These are phyloP conservation scores for Sapajus apella DNA, from an alignment of 2,113 vertebrate genomes.

Conservation along the genomic window DNA sequence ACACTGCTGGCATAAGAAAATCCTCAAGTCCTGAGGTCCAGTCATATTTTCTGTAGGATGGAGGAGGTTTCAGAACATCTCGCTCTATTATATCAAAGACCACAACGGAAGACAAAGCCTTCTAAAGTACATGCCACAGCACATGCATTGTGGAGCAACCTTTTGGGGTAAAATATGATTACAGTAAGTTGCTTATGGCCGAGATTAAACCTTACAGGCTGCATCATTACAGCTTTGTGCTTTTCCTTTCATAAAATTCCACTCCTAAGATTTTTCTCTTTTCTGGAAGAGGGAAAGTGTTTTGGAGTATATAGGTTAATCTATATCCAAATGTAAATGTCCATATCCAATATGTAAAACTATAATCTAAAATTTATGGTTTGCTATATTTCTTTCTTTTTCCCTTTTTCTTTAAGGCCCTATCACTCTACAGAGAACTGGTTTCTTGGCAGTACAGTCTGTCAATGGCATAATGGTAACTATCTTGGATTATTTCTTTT, in stretches of 20 bases:
- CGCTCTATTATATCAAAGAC: conserved; percentile 96
- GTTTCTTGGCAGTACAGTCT: no score
- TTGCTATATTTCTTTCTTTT: no score
- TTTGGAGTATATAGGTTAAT: background rate
- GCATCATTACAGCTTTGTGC: background rate
- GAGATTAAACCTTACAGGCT: no score
- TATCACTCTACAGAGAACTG: no score
- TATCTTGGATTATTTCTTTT: no score
- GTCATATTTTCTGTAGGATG: conserved; percentile 96
- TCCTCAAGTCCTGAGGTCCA: conserved; percentile 94
- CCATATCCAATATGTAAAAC: no score
- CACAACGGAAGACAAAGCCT: conserved; percentile 97
- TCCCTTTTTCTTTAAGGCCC: no score
- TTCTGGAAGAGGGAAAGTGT: background rate
- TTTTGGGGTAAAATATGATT: no score
- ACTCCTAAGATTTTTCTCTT: background rate
- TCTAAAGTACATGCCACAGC: conserved; percentile 88
- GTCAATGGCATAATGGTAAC: no score
- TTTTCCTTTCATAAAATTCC: conserved; percentile 21
- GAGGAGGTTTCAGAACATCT: conserved; percentile 97
- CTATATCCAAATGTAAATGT: no score
- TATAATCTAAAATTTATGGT: background rate
- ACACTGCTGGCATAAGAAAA: conserved; percentile 82
- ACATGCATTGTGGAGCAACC: no score
- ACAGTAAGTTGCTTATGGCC: no score